Percentiles rank a stretch among this genome's conserved stretches.
Evolutionary conservation across 1,140 invertebrate genomes (phyloP).

Genomic region (Linepithema humile): DNA sequence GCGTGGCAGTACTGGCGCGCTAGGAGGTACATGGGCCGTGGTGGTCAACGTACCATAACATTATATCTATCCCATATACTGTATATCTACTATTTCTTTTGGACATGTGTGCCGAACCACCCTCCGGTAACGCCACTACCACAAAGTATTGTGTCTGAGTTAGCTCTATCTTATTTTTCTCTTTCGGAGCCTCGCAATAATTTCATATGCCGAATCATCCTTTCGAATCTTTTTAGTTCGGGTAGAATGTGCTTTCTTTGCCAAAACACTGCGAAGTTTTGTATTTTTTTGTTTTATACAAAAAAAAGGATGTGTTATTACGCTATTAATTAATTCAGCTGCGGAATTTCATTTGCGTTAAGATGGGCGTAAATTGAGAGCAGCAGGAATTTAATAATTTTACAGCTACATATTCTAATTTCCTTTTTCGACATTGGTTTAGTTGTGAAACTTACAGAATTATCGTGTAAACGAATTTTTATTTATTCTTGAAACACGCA

Average conservation of each 20-base stretch:
- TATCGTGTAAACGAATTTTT: background rate
- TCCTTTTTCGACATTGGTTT: background rate
- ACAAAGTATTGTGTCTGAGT: slow-evolving; percentile 66
- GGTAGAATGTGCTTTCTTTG: slow-evolving; percentile 1
- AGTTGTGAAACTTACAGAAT: background rate
- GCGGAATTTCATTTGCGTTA: background rate
- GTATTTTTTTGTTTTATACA: background rate
- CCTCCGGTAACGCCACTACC: slow-evolving; percentile 63
- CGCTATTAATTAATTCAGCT: background rate
- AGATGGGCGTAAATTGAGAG: background rate
- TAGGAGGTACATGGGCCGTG: slow-evolving; percentile 75
- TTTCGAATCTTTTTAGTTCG: slow-evolving; percentile 42
- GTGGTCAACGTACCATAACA: slow-evolving; percentile 81
- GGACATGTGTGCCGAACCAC: slow-evolving; percentile 72
- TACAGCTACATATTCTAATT: background rate
- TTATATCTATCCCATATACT: slow-evolving; percentile 77
- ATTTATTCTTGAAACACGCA: background rate
- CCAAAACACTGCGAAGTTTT: background rate
- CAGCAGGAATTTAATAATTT: background rate
- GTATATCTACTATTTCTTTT: slow-evolving; percentile 76
- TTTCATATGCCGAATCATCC: slow-evolving; percentile 66
- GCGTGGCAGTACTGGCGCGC: slow-evolving; percentile 67
- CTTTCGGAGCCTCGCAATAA: slow-evolving; percentile 54
- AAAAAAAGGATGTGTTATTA: background rate
- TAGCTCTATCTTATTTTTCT: slow-evolving; percentile 70